These are phyloP conservation scores for Ceyx erithaca DNA, from an alignment of 2,797 vertebrate genomes.

Conservation along the genomic window DNA sequence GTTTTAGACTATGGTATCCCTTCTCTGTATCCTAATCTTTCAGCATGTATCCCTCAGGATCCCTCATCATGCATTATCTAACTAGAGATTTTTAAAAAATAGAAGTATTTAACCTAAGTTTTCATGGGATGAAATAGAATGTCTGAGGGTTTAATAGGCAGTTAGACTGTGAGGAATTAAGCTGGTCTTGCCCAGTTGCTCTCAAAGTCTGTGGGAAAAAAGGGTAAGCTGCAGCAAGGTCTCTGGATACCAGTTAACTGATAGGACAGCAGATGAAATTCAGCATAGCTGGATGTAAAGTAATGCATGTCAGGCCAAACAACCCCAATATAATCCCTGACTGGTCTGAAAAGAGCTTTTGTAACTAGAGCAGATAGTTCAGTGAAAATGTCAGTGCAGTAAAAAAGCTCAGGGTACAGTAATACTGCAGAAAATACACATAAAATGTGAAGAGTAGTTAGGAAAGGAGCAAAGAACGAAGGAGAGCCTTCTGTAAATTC, in stretches of 20 bases:
- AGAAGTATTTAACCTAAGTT: neutral
- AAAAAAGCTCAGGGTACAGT: neutral
- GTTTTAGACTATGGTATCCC: neutral
- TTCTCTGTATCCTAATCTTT: neutral
- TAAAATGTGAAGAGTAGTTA: neutral
- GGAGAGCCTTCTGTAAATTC: neutral
- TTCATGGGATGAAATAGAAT: neutral
- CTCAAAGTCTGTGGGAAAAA: neutral
- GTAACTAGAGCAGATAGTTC: neutral
- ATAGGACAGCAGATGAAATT: neutral
- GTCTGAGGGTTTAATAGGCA: neutral
- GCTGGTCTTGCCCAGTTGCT: neutral
- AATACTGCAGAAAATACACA: neutral
- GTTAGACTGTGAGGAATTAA: neutral
- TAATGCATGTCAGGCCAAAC: neutral
- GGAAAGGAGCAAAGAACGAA: neutral
- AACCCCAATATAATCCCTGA: neutral
- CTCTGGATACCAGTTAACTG: neutral
- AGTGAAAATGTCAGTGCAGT: neutral
- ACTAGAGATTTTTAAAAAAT: neutral
- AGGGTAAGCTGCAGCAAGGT: neutral
- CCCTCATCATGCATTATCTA: accelerated
- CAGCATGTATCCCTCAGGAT: neutral
- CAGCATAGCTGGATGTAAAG: neutral
- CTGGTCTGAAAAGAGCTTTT: neutral